Evolutionary conservation across 2,113 vertebrate species (phyloP).

Genomic region (Antechinus flavipes): DNA sequence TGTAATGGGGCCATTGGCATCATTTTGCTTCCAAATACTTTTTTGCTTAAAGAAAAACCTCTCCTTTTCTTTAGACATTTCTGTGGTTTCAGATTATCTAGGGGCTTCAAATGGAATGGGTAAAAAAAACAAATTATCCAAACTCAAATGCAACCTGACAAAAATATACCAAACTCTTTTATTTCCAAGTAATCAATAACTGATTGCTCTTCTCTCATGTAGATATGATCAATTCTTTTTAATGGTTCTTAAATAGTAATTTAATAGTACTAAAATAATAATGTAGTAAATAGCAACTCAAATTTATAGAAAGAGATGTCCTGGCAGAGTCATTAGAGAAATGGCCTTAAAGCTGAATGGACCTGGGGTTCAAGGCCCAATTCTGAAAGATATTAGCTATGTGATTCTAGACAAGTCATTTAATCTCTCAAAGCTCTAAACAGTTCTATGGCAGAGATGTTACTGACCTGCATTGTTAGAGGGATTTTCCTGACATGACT

Average conservation of each 20-base stretch:
- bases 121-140: not conserved
- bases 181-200: not conserved
- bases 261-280: too few relatives aligned
- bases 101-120: not conserved
- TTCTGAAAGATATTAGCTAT: too few relatives aligned
- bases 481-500: too few relatives aligned
- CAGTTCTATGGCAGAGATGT: too few relatives aligned
- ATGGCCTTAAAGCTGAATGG: too few relatives aligned
- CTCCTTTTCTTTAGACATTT: not conserved
- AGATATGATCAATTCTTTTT: slow-evolving; percentile 10
- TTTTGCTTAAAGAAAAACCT: not conserved
- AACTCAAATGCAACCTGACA: not conserved
- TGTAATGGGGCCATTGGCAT: not conserved
- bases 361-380: too few relatives aligned
- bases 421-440: too few relatives aligned
- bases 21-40: not conserved
- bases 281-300: too few relatives aligned
- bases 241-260: not conserved
- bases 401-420: too few relatives aligned
- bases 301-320: too few relatives aligned
- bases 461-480: too few relatives aligned
- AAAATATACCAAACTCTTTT: slow-evolving; percentile 26
- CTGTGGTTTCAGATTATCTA: not conserved
- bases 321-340: too few relatives aligned
- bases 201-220: slow-evolving; percentile 1